Conservation (phyloP, 92 coral and sea anemone genomes). For the Siderastrea radians region DNA sequence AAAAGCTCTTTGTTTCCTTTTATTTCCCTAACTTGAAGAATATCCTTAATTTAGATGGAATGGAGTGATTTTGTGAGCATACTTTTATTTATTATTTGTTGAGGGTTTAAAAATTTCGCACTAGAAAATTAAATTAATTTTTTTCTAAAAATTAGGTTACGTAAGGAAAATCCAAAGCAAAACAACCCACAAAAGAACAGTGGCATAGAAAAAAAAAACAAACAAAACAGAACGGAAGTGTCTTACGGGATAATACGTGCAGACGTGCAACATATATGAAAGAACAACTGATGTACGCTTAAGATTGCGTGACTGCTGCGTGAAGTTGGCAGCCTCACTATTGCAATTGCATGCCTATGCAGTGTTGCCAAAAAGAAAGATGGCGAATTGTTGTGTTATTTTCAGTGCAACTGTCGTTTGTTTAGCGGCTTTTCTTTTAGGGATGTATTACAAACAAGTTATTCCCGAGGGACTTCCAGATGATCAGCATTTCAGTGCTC, state of each 20-base stretch:
- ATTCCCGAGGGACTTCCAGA: slow-evolving; percentile 42
- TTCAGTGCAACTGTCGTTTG: background rate
- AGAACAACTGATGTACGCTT: background rate
- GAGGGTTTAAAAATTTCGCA: background rate
- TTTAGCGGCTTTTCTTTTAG: background rate
- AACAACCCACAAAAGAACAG: no score
- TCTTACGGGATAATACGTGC: background rate
- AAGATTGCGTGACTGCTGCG: no score
- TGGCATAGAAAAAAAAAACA: background rate
- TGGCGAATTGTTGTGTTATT: slow-evolving; percentile 11
- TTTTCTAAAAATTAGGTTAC: no score
- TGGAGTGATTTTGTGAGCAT: no score
- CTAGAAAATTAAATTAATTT: background rate
- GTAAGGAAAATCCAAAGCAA: no score
- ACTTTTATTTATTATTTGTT: no score
- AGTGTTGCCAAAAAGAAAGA: background rate
- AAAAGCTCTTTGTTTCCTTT: no score
- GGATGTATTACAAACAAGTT: slow-evolving; percentile 16
- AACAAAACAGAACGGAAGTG: background rate
- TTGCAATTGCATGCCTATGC: no score
- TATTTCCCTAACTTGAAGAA: no score
- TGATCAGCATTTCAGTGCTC: background rate
- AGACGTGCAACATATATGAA: background rate
- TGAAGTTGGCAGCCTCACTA: no score
- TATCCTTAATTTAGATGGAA: no score